These are phyloP conservation scores for Blennius ocellaris DNA, from an alignment of 2,113 vertebrate species.

Conservation along the genomic window DNA sequence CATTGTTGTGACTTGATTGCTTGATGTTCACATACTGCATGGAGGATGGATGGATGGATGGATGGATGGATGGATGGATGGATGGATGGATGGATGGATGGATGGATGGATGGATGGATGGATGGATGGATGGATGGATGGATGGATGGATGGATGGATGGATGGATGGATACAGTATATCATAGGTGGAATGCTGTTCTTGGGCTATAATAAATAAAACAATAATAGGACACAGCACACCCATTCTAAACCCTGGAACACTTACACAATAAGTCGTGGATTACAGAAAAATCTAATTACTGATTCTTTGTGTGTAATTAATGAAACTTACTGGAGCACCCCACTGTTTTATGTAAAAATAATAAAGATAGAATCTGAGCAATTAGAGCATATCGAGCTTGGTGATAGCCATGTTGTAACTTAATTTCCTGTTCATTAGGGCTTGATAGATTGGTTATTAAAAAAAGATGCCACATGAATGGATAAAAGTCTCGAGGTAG, in stretches of 20 bases:
- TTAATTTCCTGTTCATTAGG: slow-evolving; percentile 85
- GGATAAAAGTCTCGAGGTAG: slow-evolving; percentile 21
- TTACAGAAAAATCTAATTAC: slow-evolving; percentile 84
- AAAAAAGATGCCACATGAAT: slow-evolving; percentile 22
- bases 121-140: too few species aligned
- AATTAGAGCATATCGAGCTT: slow-evolving; percentile 84
- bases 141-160: too few species aligned
- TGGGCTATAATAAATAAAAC: slow-evolving; percentile 62
- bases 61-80: too few species aligned
- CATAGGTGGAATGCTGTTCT: slow-evolving; percentile 16
- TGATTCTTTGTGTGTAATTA: slow-evolving; percentile 85
- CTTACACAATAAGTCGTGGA: slow-evolving; percentile 68
- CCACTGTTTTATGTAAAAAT: slow-evolving; percentile 82
- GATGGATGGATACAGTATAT: slow-evolving; percentile 23
- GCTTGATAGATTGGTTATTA: slow-evolving; percentile 64
- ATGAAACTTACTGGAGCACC: slow-evolving; percentile 84
- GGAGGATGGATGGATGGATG: too few species aligned
- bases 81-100: slow-evolving; percentile 5
- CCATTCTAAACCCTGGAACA: slow-evolving; percentile 24
- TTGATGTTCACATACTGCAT: too few species aligned
- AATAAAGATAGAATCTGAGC: slow-evolving; percentile 84
- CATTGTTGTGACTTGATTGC: too few species aligned
- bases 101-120: too few species aligned
- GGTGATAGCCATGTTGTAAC: slow-evolving; percentile 79
- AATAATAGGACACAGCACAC: slow-evolving; percentile 61